phyloP scores from a whole-genome alignment of 1,140 invertebrate species.

The Meloidogyne chitwoodi region DNA sequence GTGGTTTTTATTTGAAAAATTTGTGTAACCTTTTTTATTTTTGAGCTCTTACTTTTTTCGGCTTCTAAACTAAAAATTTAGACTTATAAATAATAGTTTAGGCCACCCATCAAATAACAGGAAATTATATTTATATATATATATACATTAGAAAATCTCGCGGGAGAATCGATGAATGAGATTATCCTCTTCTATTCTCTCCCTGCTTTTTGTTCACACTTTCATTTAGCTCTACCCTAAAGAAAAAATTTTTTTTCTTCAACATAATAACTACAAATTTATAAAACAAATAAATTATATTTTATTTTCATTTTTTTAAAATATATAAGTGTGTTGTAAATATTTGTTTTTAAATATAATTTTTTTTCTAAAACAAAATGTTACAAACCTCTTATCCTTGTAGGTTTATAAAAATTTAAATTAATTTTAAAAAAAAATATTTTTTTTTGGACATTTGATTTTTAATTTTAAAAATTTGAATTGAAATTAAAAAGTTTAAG shows the following conservation, averaged over 20 bases:
- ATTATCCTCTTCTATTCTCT: background rate
- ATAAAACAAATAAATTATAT: background rate
- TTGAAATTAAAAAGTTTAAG: too few relatives aligned
- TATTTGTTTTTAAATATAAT: background rate
- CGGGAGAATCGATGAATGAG: background rate
- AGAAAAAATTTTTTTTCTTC: background rate
- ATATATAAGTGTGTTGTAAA: background rate
- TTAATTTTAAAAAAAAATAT: too few relatives aligned
- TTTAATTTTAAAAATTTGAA: too few relatives aligned
- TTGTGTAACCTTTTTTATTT: background rate
- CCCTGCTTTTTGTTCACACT: background rate
- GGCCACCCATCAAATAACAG: background rate
- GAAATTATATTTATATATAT: background rate
- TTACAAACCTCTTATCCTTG: background rate
- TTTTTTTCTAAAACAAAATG: background rate
- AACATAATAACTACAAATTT: background rate
- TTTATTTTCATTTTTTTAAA: background rate
- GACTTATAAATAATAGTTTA: background rate
- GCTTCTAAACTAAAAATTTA: background rate
- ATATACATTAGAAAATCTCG: background rate
- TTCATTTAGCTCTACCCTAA: background rate
- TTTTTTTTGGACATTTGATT: too few relatives aligned
- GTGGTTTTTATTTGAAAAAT: too few relatives aligned
- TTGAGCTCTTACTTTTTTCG: background rate
- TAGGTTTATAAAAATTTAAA: background rate